phyloP scores from a whole-genome alignment of 2,113 vertebrate genomes.

The Nesogale talazaci region DNA sequence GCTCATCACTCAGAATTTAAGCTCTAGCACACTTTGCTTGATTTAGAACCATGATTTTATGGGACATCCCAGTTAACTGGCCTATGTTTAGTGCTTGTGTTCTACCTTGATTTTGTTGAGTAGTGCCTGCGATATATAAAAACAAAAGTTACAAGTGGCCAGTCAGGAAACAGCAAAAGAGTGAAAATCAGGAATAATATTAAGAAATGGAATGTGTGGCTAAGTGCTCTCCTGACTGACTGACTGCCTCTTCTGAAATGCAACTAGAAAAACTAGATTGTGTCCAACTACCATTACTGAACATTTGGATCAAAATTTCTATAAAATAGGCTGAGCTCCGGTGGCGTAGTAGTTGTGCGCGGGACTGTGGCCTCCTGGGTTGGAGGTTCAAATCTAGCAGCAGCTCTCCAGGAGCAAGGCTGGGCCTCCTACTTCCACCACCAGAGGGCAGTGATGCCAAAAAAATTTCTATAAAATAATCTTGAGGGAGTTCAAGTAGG shows the following conservation, averaged over 20 bases:
- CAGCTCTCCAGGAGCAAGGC: too few relatives aligned
- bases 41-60: neutral
- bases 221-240: neutral
- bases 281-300: neutral
- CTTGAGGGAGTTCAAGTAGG: too few relatives aligned
- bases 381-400: too few relatives aligned
- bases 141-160: too few relatives aligned
- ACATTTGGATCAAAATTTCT: neutral
- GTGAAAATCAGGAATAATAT: neutral
- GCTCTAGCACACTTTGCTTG: too few relatives aligned
- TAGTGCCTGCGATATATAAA: neutral
- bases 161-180: too few relatives aligned
- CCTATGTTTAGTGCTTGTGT: neutral
- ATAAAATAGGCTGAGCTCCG: too few relatives aligned
- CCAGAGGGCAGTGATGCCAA: too few relatives aligned
- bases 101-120: neutral
- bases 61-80: neutral
- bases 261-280: neutral
- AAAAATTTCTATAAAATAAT: neutral
- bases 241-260: neutral
- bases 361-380: too few relatives aligned
- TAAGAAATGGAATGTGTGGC: neutral
- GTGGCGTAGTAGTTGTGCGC: too few relatives aligned
- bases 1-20: too few relatives aligned
- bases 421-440: too few relatives aligned